phyloP scores from a whole-genome alignment of 2,113 vertebrate genomes.

The Salvator merianae region DNA sequence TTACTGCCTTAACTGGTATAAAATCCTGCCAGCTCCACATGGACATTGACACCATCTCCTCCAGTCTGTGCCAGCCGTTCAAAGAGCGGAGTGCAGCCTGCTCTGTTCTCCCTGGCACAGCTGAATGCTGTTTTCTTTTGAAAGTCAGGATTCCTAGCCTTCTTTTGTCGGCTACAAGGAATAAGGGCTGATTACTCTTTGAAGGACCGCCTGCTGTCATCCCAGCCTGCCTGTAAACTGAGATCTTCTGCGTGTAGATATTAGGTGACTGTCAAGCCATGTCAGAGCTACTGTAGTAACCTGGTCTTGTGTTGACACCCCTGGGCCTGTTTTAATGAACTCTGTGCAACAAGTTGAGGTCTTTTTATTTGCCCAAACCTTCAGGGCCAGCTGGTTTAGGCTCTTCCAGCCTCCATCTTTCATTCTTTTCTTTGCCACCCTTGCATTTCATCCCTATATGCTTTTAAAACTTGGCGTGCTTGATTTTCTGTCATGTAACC shows the following conservation, averaged over 20 bases:
- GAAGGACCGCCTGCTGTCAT: not conserved
- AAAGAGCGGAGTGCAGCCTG: not conserved
- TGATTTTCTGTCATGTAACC: not conserved
- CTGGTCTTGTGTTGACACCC: not conserved
- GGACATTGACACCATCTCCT: too few species aligned
- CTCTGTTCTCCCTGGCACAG: too few species aligned
- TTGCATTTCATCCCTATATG: not conserved
- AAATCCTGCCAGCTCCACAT: too few species aligned
- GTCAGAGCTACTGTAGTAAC: not conserved
- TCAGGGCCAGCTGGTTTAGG: not conserved
- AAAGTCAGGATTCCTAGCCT: not conserved
- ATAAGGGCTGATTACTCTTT: not conserved
- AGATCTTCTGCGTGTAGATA: not conserved
- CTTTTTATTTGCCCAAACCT: not conserved
- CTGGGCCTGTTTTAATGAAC: not conserved
- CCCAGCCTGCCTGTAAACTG: not conserved
- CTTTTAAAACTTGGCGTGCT: not conserved
- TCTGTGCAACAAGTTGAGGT: not conserved
- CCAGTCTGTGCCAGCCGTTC: not conserved
- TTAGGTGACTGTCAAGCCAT: not conserved
- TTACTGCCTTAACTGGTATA: too few species aligned
- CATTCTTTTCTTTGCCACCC: too few species aligned
- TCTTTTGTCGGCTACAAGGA: not conserved
- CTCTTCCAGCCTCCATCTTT: too few species aligned
- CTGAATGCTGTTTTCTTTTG: not conserved